phyloP scores from a whole-genome alignment of 2,113 vertebrate genomes.

The Pterocles burchelli region DNA sequence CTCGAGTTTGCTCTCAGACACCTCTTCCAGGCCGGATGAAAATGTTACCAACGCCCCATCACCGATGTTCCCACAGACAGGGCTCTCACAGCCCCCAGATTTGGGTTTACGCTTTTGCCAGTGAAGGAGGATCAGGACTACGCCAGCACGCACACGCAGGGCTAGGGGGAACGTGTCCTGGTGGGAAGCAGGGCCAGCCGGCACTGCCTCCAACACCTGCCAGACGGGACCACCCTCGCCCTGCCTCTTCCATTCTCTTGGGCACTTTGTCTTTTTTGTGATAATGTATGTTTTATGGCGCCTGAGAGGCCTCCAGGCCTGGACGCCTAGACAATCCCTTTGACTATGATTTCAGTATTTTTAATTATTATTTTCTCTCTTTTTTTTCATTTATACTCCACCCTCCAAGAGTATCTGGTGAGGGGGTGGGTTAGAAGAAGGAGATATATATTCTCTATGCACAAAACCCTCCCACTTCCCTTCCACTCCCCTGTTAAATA shows the following conservation, averaged over 20 bases:
- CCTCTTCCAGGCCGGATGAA: not conserved
- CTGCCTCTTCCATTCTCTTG: not conserved
- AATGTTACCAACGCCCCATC: rapidly evolving
- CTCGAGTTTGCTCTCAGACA: not conserved
- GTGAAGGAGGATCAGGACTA: not conserved
- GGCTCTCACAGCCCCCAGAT: not conserved
- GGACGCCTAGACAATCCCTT: slow-evolving; percentile 35
- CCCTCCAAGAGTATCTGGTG: slow-evolving; percentile 63
- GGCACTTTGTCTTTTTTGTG: not conserved
- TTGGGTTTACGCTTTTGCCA: rapidly evolving
- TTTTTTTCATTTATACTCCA: slow-evolving; percentile 27
- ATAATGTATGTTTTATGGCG: not conserved
- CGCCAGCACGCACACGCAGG: not conserved
- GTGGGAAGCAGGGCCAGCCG: not conserved
- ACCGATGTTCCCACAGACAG: not conserved
- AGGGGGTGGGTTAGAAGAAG: slow-evolving; percentile 54
- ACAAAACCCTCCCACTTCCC: slow-evolving; percentile 62
- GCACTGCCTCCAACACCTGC: not conserved
- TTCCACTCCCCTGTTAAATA: slow-evolving; percentile 73
- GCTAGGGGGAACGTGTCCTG: rapidly evolving
- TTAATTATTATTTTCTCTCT: slow-evolving; percentile 45
- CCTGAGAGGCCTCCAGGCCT: slow-evolving; percentile 28
- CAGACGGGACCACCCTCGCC: not conserved
- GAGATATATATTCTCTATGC: slow-evolving; percentile 51
- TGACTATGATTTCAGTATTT: slow-evolving; percentile 27